These are phyloP conservation scores for Gavialis gangeticus DNA, from an alignment of 2,113 vertebrate species.

Conservation along the genomic window DNA sequence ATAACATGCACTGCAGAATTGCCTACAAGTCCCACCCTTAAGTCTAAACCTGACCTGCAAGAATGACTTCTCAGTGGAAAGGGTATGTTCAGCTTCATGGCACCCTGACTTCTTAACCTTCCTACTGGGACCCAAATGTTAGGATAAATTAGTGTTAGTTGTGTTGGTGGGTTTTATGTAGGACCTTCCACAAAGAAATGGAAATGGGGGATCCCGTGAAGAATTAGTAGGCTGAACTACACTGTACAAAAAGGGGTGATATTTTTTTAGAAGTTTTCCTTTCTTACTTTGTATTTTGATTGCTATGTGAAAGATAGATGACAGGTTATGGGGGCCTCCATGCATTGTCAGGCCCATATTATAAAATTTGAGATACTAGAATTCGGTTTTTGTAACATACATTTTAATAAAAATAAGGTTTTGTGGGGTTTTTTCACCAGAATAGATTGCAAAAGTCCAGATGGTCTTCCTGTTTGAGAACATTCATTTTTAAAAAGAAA, in stretches of 20 bases:
- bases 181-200: neutral
- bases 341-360: neutral
- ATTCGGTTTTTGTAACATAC: neutral
- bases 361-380: neutral
- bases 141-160: neutral
- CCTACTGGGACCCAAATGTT: neutral
- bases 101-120: neutral
- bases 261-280: neutral
- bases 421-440: neutral
- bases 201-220: neutral
- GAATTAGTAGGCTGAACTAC: neutral
- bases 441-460: neutral
- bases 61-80: neutral
- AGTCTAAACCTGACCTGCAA: neutral
- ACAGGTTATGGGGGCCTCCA: neutral
- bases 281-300: neutral
- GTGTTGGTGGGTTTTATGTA: neutral
- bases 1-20: accelerated
- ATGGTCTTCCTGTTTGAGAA: neutral
- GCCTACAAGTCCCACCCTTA: neutral
- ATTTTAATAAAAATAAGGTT: neutral
- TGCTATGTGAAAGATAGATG: neutral
- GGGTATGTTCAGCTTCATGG: neutral
- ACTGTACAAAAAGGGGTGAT: accelerated
- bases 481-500: too few species aligned